Percentiles rank a stretch among this genome's conserved stretches.
These are phyloP conservation scores for Silurus meridionalis DNA, from an alignment of 2,113 vertebrate genomes.

Conservation along the genomic window DNA sequence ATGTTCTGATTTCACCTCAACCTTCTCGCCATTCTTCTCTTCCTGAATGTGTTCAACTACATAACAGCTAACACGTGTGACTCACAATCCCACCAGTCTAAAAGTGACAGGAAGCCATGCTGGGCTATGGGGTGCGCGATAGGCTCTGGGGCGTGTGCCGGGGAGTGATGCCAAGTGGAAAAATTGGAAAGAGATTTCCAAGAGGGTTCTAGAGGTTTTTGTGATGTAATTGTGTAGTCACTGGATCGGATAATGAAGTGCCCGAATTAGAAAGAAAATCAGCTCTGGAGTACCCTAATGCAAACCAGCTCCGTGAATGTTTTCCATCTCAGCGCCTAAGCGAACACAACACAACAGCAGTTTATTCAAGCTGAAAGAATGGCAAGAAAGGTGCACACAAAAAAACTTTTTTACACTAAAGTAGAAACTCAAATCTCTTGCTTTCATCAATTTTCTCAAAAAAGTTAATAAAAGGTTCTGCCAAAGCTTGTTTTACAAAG, in stretches of 20 bases:
- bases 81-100: constrained; percentile 16
- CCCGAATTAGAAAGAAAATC: background rate
- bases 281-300: background rate
- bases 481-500: background rate
- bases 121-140: background rate
- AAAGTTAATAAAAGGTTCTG: background rate
- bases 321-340: background rate
- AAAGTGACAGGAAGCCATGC: background rate
- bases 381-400: background rate
- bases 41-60: background rate
- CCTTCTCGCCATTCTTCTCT: background rate
- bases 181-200: background rate
- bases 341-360: background rate
- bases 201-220: background rate
- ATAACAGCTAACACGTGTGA: background rate
- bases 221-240: constrained; percentile 8
- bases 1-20: background rate
- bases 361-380: constrained; percentile 15
- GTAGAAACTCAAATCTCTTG: background rate
- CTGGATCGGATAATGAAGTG: background rate
- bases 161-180: background rate
- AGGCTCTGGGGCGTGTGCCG: background rate
- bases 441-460: background rate
- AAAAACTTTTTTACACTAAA: constrained; percentile 11
- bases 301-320: background rate